Evolutionary conservation across 1,140 invertebrate species (phyloP).

Genomic region (Drosophila tristis): DNA sequence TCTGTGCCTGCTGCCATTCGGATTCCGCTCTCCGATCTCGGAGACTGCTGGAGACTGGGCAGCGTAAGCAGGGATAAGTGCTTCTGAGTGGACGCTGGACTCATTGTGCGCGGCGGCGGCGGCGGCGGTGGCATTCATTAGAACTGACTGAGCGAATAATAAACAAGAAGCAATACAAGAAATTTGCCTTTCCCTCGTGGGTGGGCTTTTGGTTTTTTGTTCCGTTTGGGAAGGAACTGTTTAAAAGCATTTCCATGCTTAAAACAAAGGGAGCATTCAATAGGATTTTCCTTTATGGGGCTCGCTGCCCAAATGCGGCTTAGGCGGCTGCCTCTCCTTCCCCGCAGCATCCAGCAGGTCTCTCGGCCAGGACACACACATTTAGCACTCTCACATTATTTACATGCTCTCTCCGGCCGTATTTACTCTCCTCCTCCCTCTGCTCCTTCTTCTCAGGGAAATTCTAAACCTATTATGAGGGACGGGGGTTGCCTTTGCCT

Average conservation of each 20-base stretch:
- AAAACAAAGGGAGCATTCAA: constrained; percentile 62
- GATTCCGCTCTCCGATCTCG: not conserved
- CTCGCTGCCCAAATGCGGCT: constrained; percentile 75
- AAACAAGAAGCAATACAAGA: constrained; percentile 45
- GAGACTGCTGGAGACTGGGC: constrained; percentile 1
- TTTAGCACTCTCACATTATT: constrained; percentile 49
- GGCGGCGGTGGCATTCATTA: constrained; percentile 30
- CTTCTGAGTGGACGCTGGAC: constrained; percentile 26
- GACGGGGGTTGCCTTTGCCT: not conserved
- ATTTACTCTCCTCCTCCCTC: constrained; percentile 43
- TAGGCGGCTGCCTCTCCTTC: constrained; percentile 9
- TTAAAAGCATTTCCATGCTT: constrained; percentile 78
- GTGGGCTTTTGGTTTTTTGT: constrained; percentile 45
- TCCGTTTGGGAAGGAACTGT: constrained; percentile 29
- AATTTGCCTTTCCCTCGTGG: constrained; percentile 10
- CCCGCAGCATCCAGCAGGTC: not conserved
- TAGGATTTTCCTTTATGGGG: constrained; percentile 52
- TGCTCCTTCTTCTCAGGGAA: constrained; percentile 36
- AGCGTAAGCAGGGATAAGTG: constrained; percentile 56
- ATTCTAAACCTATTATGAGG: constrained; percentile 71
- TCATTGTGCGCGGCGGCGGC: constrained; percentile 23
- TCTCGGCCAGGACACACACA: constrained; percentile 21
- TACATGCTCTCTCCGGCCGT: constrained; percentile 46
- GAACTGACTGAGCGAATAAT: constrained; percentile 50
- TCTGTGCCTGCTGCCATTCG: constrained; percentile 2